Conservation (phyloP, 2,888 invertebrate genomes). For the Lamellibrachia columna region DNA sequence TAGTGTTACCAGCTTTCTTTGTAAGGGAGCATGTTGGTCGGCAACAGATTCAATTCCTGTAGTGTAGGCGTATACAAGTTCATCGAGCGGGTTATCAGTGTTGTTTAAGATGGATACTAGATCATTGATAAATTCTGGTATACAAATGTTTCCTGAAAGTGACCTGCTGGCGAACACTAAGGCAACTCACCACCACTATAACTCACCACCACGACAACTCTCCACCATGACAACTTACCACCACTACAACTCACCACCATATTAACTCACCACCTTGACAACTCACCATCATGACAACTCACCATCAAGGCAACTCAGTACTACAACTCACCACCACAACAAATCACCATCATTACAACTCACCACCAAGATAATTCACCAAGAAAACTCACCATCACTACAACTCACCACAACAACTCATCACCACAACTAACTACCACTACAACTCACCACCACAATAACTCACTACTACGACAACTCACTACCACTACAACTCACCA, state of each 20-base stretch:
- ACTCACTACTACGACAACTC: neutral
- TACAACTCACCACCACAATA: neutral
- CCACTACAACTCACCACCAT: neutral
- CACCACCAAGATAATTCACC: neutral
- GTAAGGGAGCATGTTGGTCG: no score
- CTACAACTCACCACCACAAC: neutral
- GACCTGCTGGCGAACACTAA: no score
- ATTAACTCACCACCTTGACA: neutral
- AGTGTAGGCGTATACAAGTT: no score
- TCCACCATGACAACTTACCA: neutral
- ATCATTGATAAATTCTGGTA: no score
- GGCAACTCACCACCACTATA: neutral
- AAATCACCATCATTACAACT: neutral
- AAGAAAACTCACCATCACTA: neutral
- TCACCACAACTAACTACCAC: neutral
- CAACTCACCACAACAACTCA: neutral
- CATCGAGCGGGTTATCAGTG: no score
- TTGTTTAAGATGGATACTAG: no score
- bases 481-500: neutral
- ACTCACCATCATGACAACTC: neutral
- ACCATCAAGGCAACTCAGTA: neutral
- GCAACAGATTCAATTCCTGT: no score
- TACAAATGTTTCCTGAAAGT: no score
- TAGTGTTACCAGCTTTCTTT: no score
- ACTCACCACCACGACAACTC: neutral